Evolutionary conservation across 2,797 vertebrate genomes (phyloP).

Genomic region (Monodelphis domestica): DNA sequence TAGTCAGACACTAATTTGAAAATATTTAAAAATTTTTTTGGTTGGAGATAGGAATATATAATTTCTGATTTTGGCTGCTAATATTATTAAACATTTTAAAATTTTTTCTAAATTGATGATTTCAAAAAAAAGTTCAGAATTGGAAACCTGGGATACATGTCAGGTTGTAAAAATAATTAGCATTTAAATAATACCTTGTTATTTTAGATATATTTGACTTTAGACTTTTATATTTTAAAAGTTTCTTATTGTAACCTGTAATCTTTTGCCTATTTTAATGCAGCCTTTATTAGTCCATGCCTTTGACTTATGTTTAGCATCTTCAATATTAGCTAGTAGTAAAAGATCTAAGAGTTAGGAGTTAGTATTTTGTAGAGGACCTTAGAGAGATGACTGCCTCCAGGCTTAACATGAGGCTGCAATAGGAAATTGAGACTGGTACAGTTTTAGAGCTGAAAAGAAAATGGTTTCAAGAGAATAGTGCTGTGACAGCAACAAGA

Average conservation of each 20-base stretch:
- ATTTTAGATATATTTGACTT: not conserved
- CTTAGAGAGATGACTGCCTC: slow-evolving; percentile 59
- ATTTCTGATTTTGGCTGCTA: not conserved
- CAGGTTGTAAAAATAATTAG: not conserved
- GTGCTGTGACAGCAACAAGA: slow-evolving; percentile 76
- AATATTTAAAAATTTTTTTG: not conserved
- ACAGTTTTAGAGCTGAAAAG: slow-evolving; percentile 70
- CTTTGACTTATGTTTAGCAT: not conserved
- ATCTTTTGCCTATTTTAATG: not conserved
- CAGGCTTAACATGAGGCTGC: slow-evolving; percentile 67
- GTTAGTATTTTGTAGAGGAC: not conserved
- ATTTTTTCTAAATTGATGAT: not conserved
- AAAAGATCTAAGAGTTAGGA: not conserved
- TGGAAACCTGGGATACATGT: not conserved
- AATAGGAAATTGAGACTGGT: slow-evolving; percentile 51
- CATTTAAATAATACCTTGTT: not conserved
- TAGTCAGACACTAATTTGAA: not conserved
- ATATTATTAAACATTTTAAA: not conserved
- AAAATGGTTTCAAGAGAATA: slow-evolving; percentile 80
- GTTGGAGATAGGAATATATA: not conserved
- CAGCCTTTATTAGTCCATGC: not conserved
- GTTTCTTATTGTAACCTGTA: not conserved
- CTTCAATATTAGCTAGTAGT: not conserved
- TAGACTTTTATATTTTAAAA: not conserved
- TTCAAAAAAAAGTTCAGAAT: not conserved